Base-by-base conservation (phyloP, 2,797 vertebrate species). In the Melanotaenia parkinsoni region DNA sequence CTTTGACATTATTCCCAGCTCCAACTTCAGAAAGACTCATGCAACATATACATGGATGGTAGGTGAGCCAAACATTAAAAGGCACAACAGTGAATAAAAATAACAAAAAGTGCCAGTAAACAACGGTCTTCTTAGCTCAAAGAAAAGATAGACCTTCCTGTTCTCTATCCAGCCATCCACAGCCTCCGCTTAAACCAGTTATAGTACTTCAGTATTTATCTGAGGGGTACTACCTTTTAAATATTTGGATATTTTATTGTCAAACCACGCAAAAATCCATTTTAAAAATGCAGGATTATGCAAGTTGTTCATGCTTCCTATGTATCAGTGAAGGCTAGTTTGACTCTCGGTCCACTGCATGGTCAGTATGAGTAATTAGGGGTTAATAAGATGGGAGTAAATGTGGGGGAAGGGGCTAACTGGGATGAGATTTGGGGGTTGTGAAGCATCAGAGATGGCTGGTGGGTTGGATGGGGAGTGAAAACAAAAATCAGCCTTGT, bases 331-430 rank as follows among this genome's bases (percentile, higher is more conserved):
- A 53, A 77, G 61, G 70, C 59, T 56, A 22, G 64, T 75, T 61
- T 62, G 59, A 74, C 81, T 77, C 33, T 54, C 50, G 78, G 83
- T 85, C 87, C 62, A 63, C 82, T 86, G 86, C 83, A 67, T 88
- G 89, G 89, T 86, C 89, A 89, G 82, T 84, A 75, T 86, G 88
- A 90, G 91, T 88, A 89, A 92, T 93, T 93, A 91, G 85, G 84
- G 89, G 90, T 92, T 93, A 92, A 94, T 94, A 92, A 90, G 89
- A 93, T 93, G 90, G 90, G 89, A 91, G 89, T 90, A 73, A 54
- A 33, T 20, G 83, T 83, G 89, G 92, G 92, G 92, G 91, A 89
- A 86, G 91, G 91, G 88, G 64, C 70, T 32, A 76, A 30, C 78
- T 72, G 81, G 80, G 84, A 84, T 82, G 85, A 89, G 91, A 89